Evolutionary conservation across 1,140 invertebrate genomes (phyloP).

Genomic region (Bombus superbus): DNA sequence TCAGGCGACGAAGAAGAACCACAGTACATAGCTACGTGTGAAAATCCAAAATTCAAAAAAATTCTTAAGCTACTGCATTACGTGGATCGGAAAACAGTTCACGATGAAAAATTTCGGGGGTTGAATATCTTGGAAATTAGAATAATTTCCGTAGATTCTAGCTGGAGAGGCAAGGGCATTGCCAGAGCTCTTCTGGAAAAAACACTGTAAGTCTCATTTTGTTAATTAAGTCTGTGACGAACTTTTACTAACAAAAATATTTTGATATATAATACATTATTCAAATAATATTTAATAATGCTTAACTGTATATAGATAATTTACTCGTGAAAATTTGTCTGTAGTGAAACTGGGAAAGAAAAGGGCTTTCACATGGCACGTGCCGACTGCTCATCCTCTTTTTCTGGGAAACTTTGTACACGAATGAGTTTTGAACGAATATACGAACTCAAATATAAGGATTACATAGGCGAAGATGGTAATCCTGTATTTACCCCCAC

Average conservation of each 20-base stretch:
- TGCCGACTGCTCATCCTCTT: slow-evolving; percentile 87
- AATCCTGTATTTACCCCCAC: slow-evolving; percentile 84
- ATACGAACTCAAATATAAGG: slow-evolving; percentile 85
- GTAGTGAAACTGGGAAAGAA: slow-evolving; percentile 84
- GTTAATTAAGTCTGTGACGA: not conserved
- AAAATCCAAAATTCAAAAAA: slow-evolving; percentile 85
- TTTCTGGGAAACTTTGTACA: slow-evolving; percentile 87
- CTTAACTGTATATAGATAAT: not conserved
- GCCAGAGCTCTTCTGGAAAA: slow-evolving; percentile 86
- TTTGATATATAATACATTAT: not conserved
- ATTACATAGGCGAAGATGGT: slow-evolving; percentile 85
- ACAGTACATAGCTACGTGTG: slow-evolving; percentile 80
- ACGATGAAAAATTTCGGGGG: slow-evolving; percentile 84
- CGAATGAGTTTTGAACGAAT: slow-evolving; percentile 87
- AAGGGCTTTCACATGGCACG: slow-evolving; percentile 82
- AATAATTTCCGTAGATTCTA: slow-evolving; percentile 86
- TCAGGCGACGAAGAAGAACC: slow-evolving; percentile 77
- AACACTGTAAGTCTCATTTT: slow-evolving; percentile 83
- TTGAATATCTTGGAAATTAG: slow-evolving; percentile 85
- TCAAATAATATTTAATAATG: not conserved
- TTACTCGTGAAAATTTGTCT: slow-evolving; percentile 55
- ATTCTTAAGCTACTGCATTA: slow-evolving; percentile 85
- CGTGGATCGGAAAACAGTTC: slow-evolving; percentile 83
- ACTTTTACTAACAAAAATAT: not conserved
- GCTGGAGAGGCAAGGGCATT: slow-evolving; percentile 86